Percentiles rank a stretch among this genome's conserved stretches.
Conservation (phyloP, 2,113 vertebrate species). For the Thomomys bottae region DNA sequence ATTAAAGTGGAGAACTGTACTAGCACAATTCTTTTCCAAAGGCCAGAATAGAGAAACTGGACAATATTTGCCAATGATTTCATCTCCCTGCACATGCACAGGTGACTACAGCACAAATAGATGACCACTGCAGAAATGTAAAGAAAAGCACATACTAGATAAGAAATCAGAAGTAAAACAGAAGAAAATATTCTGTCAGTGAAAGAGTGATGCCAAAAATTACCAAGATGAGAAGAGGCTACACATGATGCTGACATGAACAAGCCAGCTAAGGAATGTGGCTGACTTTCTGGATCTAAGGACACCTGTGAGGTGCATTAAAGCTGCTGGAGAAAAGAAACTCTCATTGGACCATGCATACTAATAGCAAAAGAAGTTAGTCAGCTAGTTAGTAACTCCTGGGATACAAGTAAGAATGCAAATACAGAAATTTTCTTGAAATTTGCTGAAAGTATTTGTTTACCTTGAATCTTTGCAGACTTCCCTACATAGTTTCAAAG, state of each 20-base stretch:
- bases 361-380: neutral
- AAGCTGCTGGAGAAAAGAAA: neutral
- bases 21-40: neutral
- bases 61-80: neutral
- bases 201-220: neutral
- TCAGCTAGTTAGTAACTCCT: neutral
- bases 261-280: neutral
- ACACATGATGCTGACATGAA: neutral
- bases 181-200: neutral
- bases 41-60: neutral
- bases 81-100: neutral
- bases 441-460: conserved; percentile 2
- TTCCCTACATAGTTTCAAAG: neutral
- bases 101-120: neutral
- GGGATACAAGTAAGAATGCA: neutral
- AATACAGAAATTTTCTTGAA: conserved; percentile 1
- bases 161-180: neutral
- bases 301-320: neutral
- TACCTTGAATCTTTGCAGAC: neutral
- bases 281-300: neutral
- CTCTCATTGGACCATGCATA: neutral
- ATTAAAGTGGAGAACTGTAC: neutral
- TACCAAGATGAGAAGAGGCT: neutral
- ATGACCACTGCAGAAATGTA: neutral
- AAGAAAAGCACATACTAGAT: neutral